These are phyloP conservation scores for Artibeus lituratus DNA, from an alignment of 2,797 vertebrate genomes.

Conservation along the genomic window DNA sequence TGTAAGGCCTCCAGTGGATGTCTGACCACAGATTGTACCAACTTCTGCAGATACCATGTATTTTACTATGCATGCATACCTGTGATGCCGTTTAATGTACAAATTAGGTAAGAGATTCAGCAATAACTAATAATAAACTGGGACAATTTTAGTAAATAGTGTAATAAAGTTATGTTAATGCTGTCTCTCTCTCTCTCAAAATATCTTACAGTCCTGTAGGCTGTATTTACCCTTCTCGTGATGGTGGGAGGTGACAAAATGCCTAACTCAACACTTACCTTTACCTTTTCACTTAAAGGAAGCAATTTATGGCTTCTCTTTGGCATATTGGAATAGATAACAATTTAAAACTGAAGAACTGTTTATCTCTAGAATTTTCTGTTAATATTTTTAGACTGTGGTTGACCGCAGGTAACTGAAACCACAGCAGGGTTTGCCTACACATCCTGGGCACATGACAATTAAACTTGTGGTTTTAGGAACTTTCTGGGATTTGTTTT, in stretches of 20 bases:
- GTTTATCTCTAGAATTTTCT: not conserved
- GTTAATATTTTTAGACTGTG: not conserved
- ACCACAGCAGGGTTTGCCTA: not conserved
- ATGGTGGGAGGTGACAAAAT: not conserved
- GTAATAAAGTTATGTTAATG: not conserved
- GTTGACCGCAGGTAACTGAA: not conserved
- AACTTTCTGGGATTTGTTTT: not conserved
- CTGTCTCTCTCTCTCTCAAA: not conserved
- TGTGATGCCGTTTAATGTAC: not conserved
- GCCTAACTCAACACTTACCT: not conserved
- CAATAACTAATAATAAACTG: not conserved
- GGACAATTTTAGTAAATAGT: not conserved
- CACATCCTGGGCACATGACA: not conserved
- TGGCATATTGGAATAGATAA: not conserved
- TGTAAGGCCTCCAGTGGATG: not conserved
- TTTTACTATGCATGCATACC: not conserved
- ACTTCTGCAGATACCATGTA: not conserved
- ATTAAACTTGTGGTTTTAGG: not conserved
- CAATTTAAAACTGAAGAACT: not conserved
- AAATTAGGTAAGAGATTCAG: not conserved
- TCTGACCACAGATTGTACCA: not conserved
- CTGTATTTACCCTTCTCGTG: not conserved
- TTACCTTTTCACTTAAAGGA: not conserved
- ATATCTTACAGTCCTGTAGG: not conserved
- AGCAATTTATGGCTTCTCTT: not conserved